These are phyloP conservation scores for Cuculus canorus DNA, from an alignment of 2,797 vertebrate genomes.

Conservation along the genomic window DNA sequence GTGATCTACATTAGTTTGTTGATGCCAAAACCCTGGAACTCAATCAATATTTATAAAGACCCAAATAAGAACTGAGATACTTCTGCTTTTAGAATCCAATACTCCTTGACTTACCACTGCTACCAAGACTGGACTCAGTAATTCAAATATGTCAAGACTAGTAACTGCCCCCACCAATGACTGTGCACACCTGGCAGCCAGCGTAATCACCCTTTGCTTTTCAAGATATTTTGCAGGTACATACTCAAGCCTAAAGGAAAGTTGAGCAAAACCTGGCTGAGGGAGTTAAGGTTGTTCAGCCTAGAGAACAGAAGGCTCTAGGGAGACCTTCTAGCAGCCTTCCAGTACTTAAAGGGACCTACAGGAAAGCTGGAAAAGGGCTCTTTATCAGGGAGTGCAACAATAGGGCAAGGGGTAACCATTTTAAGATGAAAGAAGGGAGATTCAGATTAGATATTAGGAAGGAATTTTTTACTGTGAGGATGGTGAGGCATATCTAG, in stretches of 20 bases:
- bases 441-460: too few species aligned
- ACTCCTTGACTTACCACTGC: neutral
- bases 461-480: too few species aligned
- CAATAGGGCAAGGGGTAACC: too few species aligned
- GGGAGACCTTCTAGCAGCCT: too few species aligned
- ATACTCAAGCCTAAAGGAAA: neutral
- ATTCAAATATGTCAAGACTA: neutral
- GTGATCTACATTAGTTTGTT: neutral
- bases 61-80: neutral
- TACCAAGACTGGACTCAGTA: neutral
- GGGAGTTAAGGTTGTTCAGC: too few species aligned
- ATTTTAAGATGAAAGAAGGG: too few species aligned
- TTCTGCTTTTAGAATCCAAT: neutral
- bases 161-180: neutral
- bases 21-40: neutral
- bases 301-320: too few species aligned
- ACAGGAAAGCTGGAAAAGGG: too few species aligned
- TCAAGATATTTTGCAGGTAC: neutral
- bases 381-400: too few species aligned
- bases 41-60: neutral
- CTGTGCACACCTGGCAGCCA: neutral
- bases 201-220: neutral
- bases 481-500: too few species aligned
- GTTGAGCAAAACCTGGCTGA: neutral
- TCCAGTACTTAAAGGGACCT: too few species aligned